These are phyloP conservation scores for Tympanuchus pallidicinctus DNA, from an alignment of 2,113 vertebrate genomes.

Conservation along the genomic window DNA sequence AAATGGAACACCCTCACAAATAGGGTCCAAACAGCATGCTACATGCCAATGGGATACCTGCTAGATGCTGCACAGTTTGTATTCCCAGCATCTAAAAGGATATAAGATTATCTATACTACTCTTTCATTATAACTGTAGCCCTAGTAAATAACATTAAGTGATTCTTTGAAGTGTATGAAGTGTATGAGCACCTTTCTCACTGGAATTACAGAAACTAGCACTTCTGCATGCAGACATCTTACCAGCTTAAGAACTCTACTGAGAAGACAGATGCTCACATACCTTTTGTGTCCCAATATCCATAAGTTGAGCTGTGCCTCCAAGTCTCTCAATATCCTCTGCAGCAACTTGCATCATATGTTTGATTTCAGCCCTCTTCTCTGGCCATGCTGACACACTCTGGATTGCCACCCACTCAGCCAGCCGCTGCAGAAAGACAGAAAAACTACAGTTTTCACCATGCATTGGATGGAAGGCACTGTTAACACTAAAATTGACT, in stretches of 20 bases:
- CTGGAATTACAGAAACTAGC: background rate
- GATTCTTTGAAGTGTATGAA: background rate
- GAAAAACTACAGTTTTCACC: background rate
- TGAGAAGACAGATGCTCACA: background rate
- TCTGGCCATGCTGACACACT: constrained; percentile 96
- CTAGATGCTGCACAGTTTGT: background rate
- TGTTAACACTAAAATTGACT: background rate
- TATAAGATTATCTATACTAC: background rate
- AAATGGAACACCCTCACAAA: background rate
- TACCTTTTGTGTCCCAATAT: constrained; percentile 91
- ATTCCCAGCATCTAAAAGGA: background rate
- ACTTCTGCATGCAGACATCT: background rate
- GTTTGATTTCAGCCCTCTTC: constrained; percentile 88
- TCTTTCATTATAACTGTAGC: background rate
- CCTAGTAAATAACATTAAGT: background rate
- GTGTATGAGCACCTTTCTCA: background rate
- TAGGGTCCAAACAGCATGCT: background rate
- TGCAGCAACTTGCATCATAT: constrained; percentile 92
- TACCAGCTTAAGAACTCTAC: no score
- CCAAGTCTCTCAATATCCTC: constrained; percentile 89
- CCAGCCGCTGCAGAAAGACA: constrained; percentile 81
- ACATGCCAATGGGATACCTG: accelerated
- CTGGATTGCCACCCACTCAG: constrained; percentile 92
- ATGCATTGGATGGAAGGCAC: background rate
- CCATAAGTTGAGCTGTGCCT: constrained; percentile 87